Evolutionary conservation across 2,113 vertebrate species (phyloP).

Genomic region (Microcebus griseorufus): DNA sequence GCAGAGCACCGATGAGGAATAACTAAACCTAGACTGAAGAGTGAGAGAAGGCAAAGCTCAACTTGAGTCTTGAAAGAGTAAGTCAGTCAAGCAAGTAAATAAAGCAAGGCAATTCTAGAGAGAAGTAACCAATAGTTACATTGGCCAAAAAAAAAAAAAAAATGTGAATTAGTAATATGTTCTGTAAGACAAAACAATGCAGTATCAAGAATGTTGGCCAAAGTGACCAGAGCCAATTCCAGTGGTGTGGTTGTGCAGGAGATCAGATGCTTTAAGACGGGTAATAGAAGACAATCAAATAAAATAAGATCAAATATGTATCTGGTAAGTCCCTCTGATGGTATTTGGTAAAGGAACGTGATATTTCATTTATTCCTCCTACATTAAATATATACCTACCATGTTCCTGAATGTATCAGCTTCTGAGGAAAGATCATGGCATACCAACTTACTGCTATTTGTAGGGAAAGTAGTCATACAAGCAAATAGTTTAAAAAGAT

Average conservation of each 20-base stretch:
- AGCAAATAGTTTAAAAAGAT: not conserved
- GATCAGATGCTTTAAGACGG: not conserved
- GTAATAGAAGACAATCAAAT: not conserved
- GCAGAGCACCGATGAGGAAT: fast-evolving
- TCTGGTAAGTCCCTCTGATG: not conserved
- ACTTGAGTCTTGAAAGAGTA: not conserved
- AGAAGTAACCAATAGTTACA: not conserved
- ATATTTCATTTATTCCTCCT: not conserved
- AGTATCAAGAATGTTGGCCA: not conserved
- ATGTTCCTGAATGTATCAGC: not conserved
- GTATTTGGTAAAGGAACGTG: not conserved
- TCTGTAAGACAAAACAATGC: not conserved
- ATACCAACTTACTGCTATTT: not conserved
- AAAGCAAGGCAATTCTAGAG: not conserved
- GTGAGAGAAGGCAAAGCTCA: not conserved
- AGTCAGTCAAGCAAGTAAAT: not conserved
- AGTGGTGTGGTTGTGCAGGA: not conserved
- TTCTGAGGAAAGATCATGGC: not conserved
- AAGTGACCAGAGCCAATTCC: not conserved
- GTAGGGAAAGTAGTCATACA: not conserved
- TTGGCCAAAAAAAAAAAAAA: not conserved
- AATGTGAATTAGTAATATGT: not conserved
- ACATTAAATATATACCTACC: not conserved
- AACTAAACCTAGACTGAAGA: not conserved
- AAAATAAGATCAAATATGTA: not conserved